Conservation (phyloP, 2,113 vertebrate genomes). For the Fukomys damarensis region DNA sequence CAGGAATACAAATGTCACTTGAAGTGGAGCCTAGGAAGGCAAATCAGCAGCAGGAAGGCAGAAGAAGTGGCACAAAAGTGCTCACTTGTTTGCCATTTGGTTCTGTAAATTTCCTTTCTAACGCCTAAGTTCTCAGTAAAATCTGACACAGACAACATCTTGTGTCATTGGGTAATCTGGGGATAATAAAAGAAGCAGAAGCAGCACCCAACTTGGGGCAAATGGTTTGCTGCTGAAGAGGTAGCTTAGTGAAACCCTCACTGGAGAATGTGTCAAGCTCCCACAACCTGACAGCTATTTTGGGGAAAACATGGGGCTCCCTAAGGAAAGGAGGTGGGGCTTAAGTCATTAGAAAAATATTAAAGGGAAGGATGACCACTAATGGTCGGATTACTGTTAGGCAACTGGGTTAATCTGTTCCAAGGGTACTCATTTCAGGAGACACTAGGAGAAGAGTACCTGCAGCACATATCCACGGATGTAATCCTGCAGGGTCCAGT, state of each 20-base stretch:
- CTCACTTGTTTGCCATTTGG: background rate
- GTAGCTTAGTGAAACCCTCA: background rate
- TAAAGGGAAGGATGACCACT: background rate
- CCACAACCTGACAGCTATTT: background rate
- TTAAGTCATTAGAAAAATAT: background rate
- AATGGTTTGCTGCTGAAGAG: background rate
- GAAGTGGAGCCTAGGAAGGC: background rate
- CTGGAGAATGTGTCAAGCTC: background rate
- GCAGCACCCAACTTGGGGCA: background rate
- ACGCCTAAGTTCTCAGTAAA: background rate
- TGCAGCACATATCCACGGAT: slow-evolving; percentile 98
- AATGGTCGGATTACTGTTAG: accelerated
- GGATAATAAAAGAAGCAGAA: background rate
- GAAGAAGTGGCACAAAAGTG: background rate
- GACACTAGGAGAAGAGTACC: slow-evolving; percentile 81
- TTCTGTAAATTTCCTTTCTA: background rate
- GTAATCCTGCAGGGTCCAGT: slow-evolving; percentile 98
- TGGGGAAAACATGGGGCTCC: background rate
- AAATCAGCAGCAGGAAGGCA: background rate
- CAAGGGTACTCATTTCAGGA: background rate
- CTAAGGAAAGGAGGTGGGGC: background rate
- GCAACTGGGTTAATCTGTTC: background rate
- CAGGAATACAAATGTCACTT: accelerated
- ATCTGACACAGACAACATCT: background rate
- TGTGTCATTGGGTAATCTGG: background rate